Evolutionary conservation across 1,140 invertebrate genomes (phyloP), one percentile per base, ranked within the genome.

Genomic region (Dufourea novaeangliae): DNA sequence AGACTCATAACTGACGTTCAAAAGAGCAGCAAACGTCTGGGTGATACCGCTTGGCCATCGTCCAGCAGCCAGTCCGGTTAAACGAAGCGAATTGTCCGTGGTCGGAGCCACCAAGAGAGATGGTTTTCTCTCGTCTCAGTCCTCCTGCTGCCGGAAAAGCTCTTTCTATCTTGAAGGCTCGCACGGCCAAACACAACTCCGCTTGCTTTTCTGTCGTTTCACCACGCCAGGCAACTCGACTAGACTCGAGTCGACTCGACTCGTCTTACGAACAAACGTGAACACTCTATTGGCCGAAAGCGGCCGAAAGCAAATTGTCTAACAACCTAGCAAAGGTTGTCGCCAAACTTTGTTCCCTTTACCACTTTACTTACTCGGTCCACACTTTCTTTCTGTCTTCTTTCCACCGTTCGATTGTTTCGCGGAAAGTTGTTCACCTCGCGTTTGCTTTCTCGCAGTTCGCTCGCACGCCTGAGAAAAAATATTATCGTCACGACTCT

Each of bases 21-120:
- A 87, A 87, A 88, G 84, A 78, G 75, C 68, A 86, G 86, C 83
- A 82, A 88, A 84, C 83, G 77, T 85, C 72, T 74, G 79, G 74
- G 79, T 81, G 86, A 88, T 89, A 89, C 76, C 76, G 78, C 46
- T 88, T 90, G 88, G 89, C 87, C 67, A 74, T 86, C 74, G 70
- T 86, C 89, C 88, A 90, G 78, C 56, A 46, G 32, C 68, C 63
- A 73, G 80, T 83, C 74, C 66, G 52, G 88, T 89, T 90, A 89
- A 90, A 88, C 87, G 88, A 90, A 90, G 83, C 85, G 87, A 86
- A 88, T 87, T 86, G 81, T 89, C 79, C 81, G 82, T 82, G 72
- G 77, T 71, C 10, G 46, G 20, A 46, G 52, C 54, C 25, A 44
- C 71, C 52, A n/a, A 32, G 14, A 67, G 20, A 67, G 67, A 77